Evolutionary conservation across 2,797 vertebrate species (phyloP).

Genomic region (Taeniopygia guttata): DNA sequence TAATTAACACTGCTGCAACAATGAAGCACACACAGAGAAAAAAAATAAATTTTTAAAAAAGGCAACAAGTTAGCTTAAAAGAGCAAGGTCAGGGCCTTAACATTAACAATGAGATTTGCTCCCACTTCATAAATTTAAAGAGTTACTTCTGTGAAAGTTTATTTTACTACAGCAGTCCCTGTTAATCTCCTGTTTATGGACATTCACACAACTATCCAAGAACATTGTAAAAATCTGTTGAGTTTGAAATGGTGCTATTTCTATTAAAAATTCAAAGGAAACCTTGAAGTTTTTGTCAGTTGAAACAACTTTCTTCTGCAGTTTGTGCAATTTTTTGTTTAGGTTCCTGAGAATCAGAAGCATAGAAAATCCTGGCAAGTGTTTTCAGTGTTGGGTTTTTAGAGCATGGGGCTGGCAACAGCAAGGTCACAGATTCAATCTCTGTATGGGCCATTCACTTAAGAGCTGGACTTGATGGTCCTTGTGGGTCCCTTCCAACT

Average conservation of each 20-base stretch:
- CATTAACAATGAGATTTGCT: background rate
- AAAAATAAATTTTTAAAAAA: background rate
- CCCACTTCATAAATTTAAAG: background rate
- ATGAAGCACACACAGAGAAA: background rate
- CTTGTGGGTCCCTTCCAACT: background rate
- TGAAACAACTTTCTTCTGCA: background rate
- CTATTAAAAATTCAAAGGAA: background rate
- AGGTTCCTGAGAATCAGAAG: background rate
- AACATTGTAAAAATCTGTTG: background rate
- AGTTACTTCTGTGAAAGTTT: background rate
- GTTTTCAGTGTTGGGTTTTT: background rate
- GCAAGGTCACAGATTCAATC: background rate
- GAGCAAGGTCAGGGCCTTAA: background rate
- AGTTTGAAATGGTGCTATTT: background rate
- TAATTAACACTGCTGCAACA: conserved; percentile 42
- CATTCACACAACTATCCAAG: background rate
- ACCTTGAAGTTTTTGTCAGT: background rate
- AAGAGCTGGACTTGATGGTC: background rate
- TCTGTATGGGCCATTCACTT: background rate
- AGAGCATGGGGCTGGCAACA: background rate
- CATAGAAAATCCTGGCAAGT: background rate
- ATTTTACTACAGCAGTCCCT: background rate
- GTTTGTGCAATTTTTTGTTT: background rate
- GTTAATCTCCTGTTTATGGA: background rate
- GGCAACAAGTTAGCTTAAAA: background rate